Base-by-base conservation (phyloP, 2,113 vertebrate species). In the Okapia johnstoni region DNA sequence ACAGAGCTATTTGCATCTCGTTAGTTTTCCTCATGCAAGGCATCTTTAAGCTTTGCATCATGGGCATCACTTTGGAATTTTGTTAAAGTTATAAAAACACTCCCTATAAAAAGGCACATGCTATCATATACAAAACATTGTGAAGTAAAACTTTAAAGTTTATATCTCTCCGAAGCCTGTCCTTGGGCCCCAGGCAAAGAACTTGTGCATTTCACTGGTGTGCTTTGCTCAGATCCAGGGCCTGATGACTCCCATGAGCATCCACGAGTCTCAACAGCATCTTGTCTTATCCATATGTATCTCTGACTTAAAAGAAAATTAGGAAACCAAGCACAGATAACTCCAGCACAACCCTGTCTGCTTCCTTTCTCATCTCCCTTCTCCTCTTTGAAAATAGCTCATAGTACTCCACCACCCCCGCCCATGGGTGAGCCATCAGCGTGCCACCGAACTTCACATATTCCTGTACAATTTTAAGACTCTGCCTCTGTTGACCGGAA, bases 361-460 rank as follows among this genome's bases (percentile, higher is more conserved):
- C 58, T 85, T 63, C 46, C 81, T 66, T 57, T 91, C 19, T 60
- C 55, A 17, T 28, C 54, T 85, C n/a, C 7, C 80, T 92, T n/a
- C 55, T 85, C 83, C 85, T 54, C 40, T 83, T 90, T 54, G 76
- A 52, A 91, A 95, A 57, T 16, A 76, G 23, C 40, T 66, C 60
- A 9, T 0, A 25, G 30, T n/a, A 8, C 54, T 16, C 73, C 16
- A 9, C 30, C 15, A 19, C 40, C 21, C 11, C 25, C 3, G 1
- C 58, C 21, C 70, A 43, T 2, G 77, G 21, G 3, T 7, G 19
- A 50, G 33, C 23, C n/a, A 1, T n/a, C 66, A 11, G 43, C 15
- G 0, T 13, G 25, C 61, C 61, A 8, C 26, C 21, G 0, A 1
- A 0, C 40, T 36, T 79, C 19, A 0, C 52, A 8, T 79, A 40